Evolutionary conservation across 2,797 vertebrate genomes (phyloP).

Genomic region (Saguinus oedipus): DNA sequence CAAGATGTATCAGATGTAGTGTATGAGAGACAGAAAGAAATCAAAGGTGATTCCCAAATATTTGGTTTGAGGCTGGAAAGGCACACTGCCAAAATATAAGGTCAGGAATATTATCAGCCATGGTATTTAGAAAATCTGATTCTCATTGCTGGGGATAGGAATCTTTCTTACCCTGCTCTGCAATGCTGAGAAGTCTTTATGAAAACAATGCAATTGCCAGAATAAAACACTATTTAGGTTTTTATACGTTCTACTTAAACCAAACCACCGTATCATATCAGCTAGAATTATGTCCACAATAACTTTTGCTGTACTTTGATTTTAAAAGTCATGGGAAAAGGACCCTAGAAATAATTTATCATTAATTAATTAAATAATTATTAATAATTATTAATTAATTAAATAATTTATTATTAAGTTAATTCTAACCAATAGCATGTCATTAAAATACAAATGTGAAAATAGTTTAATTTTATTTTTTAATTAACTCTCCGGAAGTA

Average conservation of each 20-base stretch:
- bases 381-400: no score
- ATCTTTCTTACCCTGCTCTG: background rate
- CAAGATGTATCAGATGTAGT: background rate
- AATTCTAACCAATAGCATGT: slow-evolving; percentile 61
- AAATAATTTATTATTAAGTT: slow-evolving; percentile 27
- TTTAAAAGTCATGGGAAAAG: slow-evolving; percentile 52
- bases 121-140: background rate
- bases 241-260: background rate
- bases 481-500: slow-evolving; percentile 68
- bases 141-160: background rate
- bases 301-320: slow-evolving; percentile 27
- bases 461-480: slow-evolving; percentile 71
- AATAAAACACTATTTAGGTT: background rate
- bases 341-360: slow-evolving; percentile 59
- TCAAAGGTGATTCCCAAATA: background rate
- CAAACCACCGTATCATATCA: background rate
- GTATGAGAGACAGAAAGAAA: background rate
- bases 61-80: background rate
- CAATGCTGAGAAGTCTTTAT: background rate
- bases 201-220: background rate
- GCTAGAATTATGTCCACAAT: background rate
- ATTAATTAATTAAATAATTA: background rate
- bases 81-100: background rate
- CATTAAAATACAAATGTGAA: slow-evolving; percentile 61
- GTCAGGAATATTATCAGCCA: background rate